Percentiles rank a stretch among this genome's conserved stretches.
Evolutionary conservation across 2,113 vertebrate genomes (phyloP).

Genomic region (Callopanchax toddi): DNA sequence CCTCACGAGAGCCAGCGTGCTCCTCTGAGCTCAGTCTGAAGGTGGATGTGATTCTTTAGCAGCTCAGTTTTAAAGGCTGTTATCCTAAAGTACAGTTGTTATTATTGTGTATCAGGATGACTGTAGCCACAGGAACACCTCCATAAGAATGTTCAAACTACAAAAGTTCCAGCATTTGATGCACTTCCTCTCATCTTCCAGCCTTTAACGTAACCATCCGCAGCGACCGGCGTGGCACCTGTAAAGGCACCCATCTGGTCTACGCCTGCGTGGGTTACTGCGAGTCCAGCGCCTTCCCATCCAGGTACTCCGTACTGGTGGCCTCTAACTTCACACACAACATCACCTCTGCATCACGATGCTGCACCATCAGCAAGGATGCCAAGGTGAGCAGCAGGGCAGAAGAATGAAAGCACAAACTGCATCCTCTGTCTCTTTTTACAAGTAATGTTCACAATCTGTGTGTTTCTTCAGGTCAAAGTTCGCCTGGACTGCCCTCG

Average conservation of each 20-base stretch:
- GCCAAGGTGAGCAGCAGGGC: constrained; percentile 62
- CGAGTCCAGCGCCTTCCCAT: constrained; percentile 91
- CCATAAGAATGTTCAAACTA: neutral
- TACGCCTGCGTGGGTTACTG: constrained; percentile 91
- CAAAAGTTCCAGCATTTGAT: neutral
- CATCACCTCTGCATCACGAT: constrained; percentile 86
- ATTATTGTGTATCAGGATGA: no score
- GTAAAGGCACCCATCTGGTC: constrained; percentile 81
- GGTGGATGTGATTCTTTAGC: no score
- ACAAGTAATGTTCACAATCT: neutral
- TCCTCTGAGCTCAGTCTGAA: no score
- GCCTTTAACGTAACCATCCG: constrained; percentile 88
- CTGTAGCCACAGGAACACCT: no score
- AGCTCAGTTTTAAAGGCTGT: no score
- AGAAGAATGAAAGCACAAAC: no score
- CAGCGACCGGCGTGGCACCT: constrained; percentile 85
- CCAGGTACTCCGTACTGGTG: constrained; percentile 85
- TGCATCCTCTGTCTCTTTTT: no score
- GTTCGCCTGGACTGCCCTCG: constrained; percentile 82
- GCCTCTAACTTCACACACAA: constrained; percentile 89
- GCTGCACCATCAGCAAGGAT: constrained; percentile 86
- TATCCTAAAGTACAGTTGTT: no score
- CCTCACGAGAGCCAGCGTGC: no score
- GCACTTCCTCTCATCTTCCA: constrained; percentile 32
- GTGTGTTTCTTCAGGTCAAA: constrained; percentile 78